Conservation (phyloP, 2,113 vertebrate species). For the Tor tambroides region DNA sequence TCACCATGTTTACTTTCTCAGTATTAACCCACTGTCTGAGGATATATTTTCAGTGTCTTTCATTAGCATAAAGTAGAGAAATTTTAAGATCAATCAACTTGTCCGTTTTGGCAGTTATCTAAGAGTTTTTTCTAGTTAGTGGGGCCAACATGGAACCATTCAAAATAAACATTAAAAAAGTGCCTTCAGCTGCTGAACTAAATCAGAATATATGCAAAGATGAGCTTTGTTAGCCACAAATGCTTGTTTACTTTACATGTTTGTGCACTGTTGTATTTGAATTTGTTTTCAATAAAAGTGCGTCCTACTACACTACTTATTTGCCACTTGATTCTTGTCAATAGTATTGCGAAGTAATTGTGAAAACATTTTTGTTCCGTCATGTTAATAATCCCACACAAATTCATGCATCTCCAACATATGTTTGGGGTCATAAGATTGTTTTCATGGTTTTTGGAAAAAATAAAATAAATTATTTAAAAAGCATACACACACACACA, state of each 20-base stretch:
- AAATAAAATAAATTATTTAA: no score
- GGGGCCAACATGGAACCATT: constrained; percentile 33
- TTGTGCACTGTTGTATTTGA: constrained; percentile 32
- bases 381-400: background rate
- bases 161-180: constrained; percentile 48
- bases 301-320: constrained; percentile 7
- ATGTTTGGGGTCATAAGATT: no score
- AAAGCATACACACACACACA: no score
- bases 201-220: constrained; percentile 54
- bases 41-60: constrained; percentile 56
- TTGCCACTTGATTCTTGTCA: constrained; percentile 5
- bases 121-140: constrained; percentile 17
- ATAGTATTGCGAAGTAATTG: background rate
- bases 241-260: background rate
- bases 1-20: constrained; percentile 50
- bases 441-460: no score
- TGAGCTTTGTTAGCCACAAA: constrained; percentile 24
- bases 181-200: constrained; percentile 62
- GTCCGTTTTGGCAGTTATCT: constrained; percentile 43
- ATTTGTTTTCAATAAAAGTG: constrained; percentile 53
- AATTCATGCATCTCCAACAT: background rate
- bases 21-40: constrained; percentile 53
- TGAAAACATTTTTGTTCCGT: background rate
- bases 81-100: constrained; percentile 61
- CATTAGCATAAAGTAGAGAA: constrained; percentile 49